Conservation (phyloP, 1,140 invertebrate species). For the Musca vetustissima region DNA sequence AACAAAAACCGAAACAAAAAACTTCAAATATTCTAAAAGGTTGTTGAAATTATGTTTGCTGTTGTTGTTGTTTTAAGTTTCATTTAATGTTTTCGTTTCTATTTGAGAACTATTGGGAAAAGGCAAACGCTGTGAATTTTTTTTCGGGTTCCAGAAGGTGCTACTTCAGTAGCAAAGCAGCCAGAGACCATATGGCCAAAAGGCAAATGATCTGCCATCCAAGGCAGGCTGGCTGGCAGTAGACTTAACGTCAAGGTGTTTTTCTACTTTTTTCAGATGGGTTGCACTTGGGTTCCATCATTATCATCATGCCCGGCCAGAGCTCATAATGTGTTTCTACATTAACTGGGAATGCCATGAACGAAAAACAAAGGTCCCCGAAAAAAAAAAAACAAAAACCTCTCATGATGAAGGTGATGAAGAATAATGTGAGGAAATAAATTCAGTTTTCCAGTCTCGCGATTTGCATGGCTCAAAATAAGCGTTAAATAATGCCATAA, state of each 20-base stretch:
- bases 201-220: slow-evolving; percentile 12
- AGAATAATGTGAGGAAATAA: slow-evolving; percentile 26
- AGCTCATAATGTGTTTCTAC: too few relatives aligned
- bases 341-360: too few relatives aligned
- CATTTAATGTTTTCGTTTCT: not conserved
- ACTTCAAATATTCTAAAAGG: not conserved
- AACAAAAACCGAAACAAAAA: not conserved
- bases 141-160: not conserved
- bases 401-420: not conserved
- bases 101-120: slow-evolving; percentile 12
- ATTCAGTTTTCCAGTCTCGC: not conserved
- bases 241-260: too few relatives aligned
- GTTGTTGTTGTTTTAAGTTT: too few relatives aligned
- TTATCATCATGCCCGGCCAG: too few relatives aligned
- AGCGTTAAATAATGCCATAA: slow-evolving; percentile 15
- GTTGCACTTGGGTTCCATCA: too few relatives aligned
- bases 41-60: too few relatives aligned
- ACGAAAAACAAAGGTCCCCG: too few relatives aligned
- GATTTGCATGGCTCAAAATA: slow-evolving; percentile 13
- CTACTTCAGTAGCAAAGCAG: slow-evolving; percentile 30
- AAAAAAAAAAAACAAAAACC: not conserved
- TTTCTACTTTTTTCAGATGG: too few relatives aligned
- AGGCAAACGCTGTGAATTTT: slow-evolving; percentile 1
- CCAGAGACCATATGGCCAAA: slow-evolving; percentile 21
- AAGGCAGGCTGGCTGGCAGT: not conserved